Evolutionary conservation across 2,797 vertebrate species (phyloP), one percentile per base, ranked within the genome.

Genomic region (Mormyrus proboscirostris): DNA sequence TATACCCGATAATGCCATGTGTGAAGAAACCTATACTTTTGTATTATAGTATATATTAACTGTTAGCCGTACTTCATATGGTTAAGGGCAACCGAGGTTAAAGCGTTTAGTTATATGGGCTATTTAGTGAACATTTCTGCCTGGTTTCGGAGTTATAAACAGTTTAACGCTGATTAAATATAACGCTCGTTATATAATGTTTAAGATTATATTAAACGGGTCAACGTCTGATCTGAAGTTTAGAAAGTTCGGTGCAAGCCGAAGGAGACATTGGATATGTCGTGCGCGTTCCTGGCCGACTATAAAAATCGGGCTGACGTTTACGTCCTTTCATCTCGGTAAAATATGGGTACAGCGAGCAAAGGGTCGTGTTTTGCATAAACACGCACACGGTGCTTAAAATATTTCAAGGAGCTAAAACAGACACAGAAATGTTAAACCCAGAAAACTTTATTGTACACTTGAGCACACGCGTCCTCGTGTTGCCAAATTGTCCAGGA

Each of bases 311-410:
- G 29, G 55, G 22, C 82, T 29, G 22, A 49, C 73, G 44, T 82
- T 85, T 59, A 16, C 6, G 38, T 86, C 53, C 84, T 89, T 89
- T 87, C 89, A 55, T 73, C 29, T 57, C 16, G 19, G 49, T 76
- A 69, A 89, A 89, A 87, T 89, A 87, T 86, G 88, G 44, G 47
- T 47, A 50, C 22, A n/a, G 88, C 50, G 84, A 44, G 29, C 84
- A 73, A 50, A 47, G 76, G 84, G 84, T 44, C 44, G 49, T 89
- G 50, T 89, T 89, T 89, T 53, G n/a, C 84, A 16, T 55, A 89
- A 14, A 89, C 85, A 76, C 16, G 53, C 16, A 87, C 49, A 44
- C 50, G 89, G 84, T 25, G 62, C 29, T 87, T 33, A 76, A 3
- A 89, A 79, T 87, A 76, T 51, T 33, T 50, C 12, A 55, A 53